A percentile compares a stretch with the other conserved stretches of the same genome.
phyloP scores from a whole-genome alignment of 2,113 vertebrate genomes.

The Notothenia rossii region DNA sequence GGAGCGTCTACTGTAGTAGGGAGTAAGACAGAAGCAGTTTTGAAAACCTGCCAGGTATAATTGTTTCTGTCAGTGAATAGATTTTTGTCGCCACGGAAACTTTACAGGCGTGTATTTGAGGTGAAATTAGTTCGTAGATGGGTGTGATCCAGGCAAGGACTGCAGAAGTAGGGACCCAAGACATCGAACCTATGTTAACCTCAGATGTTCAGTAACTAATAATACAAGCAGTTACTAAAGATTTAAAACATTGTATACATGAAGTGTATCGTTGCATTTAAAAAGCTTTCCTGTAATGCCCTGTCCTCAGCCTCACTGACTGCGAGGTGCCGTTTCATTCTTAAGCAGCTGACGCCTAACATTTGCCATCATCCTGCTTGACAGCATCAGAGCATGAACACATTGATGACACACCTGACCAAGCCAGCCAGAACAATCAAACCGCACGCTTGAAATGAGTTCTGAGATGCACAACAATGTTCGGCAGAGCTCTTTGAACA shows the following conservation, averaged over 20 bases:
- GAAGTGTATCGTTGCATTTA: background rate
- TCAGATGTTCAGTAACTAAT: background rate
- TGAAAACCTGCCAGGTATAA: too few relatives aligned
- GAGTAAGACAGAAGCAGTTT: too few relatives aligned
- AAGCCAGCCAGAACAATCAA: constrained; percentile 22
- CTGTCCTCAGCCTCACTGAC: constrained; percentile 14
- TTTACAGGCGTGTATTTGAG: too few relatives aligned
- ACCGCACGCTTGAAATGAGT: constrained; percentile 25
- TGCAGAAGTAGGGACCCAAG: too few relatives aligned
- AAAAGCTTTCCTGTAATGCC: constrained; percentile 11
- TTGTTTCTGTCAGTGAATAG: too few relatives aligned
- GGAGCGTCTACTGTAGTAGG: too few relatives aligned
- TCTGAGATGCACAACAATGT: background rate
- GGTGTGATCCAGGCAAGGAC: too few relatives aligned
- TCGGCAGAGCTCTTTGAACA: too few relatives aligned
- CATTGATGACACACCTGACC: constrained; percentile 60
- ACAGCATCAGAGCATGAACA: constrained; percentile 24
- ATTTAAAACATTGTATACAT: background rate
- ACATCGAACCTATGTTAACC: background rate
- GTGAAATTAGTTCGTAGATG: too few relatives aligned
- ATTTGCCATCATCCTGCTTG: constrained; percentile 49
- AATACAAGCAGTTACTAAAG: too few relatives aligned
- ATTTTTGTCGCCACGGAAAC: too few relatives aligned
- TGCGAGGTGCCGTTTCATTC: constrained; percentile 49
- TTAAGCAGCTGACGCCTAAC: constrained; percentile 62